Base-by-base conservation (phyloP, 2,888 invertebrate species). In the Agonopterix heracliana region DNA sequence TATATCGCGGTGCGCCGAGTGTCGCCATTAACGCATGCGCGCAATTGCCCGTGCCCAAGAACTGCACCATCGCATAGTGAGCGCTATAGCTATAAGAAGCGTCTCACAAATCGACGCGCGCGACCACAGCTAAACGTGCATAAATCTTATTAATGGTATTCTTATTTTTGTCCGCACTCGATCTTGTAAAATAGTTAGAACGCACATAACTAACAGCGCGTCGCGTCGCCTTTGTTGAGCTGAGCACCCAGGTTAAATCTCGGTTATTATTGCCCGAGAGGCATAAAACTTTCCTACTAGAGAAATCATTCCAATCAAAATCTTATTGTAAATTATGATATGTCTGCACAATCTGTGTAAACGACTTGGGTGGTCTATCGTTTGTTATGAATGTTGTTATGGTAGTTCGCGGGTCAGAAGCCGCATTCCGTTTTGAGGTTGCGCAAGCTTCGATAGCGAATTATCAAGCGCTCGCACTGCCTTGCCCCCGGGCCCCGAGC, bases 21-120 rank as follows among this genome's bases (percentile, higher is more conserved):
- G 87, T 87, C 86, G 83, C 86, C 86, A 86, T 87, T 87, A 86
- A 81, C 87, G 85, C 85, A 76, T 76, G 80, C 77, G 75, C 66
- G 81, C 81, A 82, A 85, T 83, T 74, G 82, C 74, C 74, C 74
- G 76, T 74, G 73, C 71, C 61, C 65, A n/a, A 43, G 54, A 57
- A 61, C 66, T 66, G 68, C 64, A 69, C 74, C 69, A 74, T 66
- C 52, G 36, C 69, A 74, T 34, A 40, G 40, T 54, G 65, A 67
- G 67, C 64, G 74, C 79, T 80, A 76, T 79, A 85, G 74, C 79
- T 80, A 76, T 79, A 85, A 78, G 78, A 70, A 73, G 77, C 77
- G 67, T 63, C 73, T 77, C 74, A 79, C 84, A 85, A 84, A 83
- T 86, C 87, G 82, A 83, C 80, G 81, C 81, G 74, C 71, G 72